These are phyloP conservation scores for Achlya flavicornis DNA, from an alignment of 2,888 invertebrate species.

Conservation along the genomic window DNA sequence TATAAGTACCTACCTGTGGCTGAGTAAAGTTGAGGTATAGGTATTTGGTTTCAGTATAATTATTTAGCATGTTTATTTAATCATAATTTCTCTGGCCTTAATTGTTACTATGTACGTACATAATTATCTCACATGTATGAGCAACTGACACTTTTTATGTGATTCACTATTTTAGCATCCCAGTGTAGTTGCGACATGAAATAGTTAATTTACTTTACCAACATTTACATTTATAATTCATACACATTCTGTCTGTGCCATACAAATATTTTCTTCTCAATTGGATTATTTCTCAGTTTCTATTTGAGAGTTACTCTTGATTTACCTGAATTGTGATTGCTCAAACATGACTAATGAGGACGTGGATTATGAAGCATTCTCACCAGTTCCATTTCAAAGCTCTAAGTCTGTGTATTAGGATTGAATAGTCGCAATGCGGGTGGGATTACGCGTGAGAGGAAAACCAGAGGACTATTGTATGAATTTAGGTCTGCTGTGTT, in stretches of 20 bases:
- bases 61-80: too few relatives aligned
- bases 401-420: conserved; percentile 11
- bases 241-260: background rate
- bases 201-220: too few relatives aligned
- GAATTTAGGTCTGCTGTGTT: conserved; percentile 17
- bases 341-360: background rate
- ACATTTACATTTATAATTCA: too few relatives aligned
- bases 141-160: too few relatives aligned
- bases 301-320: background rate
- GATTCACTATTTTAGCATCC: too few relatives aligned
- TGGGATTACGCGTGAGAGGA: conserved; percentile 31
- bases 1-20: too few relatives aligned
- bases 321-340: background rate
- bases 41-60: too few relatives aligned
- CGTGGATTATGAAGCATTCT: background rate
- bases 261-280: background rate
- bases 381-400: background rate
- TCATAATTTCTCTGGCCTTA: too few relatives aligned
- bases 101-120: too few relatives aligned
- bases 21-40: too few relatives aligned
- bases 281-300: background rate
- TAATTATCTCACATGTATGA: too few relatives aligned
- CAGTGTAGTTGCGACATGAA: too few relatives aligned
- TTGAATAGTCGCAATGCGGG: conserved; percentile 33
- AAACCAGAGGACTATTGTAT: conserved; percentile 30